Evolutionary conservation across 1,140 invertebrate genomes (phyloP), one percentile per base, ranked within the genome.

Genomic region (Riptortus pedestris): DNA sequence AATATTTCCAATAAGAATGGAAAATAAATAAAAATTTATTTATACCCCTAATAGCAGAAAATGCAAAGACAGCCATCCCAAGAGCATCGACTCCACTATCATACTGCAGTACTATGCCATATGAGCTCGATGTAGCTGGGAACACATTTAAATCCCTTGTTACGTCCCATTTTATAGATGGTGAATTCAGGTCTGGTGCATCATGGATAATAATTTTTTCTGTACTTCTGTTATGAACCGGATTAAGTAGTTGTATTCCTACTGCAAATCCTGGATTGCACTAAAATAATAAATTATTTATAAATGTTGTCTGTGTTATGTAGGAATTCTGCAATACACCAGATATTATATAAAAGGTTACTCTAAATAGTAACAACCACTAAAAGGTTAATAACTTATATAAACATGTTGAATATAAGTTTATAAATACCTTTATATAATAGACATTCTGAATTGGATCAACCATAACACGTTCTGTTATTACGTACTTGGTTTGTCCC

Each of bases 91-190:
- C 70, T 11, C 92, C 92, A 72, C 90, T 91, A 29, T 81, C 78
- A 71, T 96, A 96, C 66, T 88, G 82, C 29, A 96, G 74, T 0
- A 88, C 81, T 29, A 96, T 78, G 20, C 84, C 84, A 72, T 87
- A 93, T 58, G 88, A 91, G 67, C 81, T 89, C 65, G 88, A 92
- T 0, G 90, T 85, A 0, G 86, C 84, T 0, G 93, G 94, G 74
- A 96, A 97, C 14, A 88, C 81, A 1, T 85, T 85, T 48, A 91
- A 75, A 74, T 96, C 93, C 24, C 85, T 76, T 69, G 86, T 83
- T 0, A 95, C 73, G 69, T 84, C 80, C 90, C 90, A 95, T 31
- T 81, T 71, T 26, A 82, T 81, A 45, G 82, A 79, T 26, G 76
- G 78, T 20, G 77, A 76, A 48, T 82, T 80, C 18, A 66, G 51